These are phyloP conservation scores for Yoshiicerus persimilis DNA, from an alignment of 1,140 invertebrate species.

Conservation along the genomic window DNA sequence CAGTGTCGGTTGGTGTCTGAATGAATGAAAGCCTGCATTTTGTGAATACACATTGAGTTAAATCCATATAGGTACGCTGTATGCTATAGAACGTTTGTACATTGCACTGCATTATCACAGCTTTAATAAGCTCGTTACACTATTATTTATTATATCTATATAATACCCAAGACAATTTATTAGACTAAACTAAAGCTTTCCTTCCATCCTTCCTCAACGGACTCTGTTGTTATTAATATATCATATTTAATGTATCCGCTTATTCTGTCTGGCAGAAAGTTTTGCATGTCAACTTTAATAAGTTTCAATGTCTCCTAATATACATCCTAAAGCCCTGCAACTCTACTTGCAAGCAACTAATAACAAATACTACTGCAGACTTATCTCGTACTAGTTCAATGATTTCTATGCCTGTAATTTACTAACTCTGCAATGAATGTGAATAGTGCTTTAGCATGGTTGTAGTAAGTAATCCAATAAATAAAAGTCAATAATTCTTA, in stretches of 20 bases:
- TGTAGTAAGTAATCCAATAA: no score
- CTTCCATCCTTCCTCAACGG: not conserved
- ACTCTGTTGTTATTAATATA: not conserved
- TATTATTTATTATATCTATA: not conserved
- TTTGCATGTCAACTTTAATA: conserved; percentile 13
- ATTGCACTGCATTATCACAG: not conserved
- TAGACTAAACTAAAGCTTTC: not conserved
- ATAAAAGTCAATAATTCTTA: no score
- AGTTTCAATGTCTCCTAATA: not conserved
- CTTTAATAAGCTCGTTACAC: no score
- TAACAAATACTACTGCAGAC: not conserved
- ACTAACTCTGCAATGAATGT: no score
- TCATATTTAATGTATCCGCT: not conserved
- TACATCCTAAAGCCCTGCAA: not conserved
- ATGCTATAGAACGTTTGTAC: no score
- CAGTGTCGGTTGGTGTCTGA: no score
- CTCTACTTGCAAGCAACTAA: not conserved
- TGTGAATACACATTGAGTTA: not conserved
- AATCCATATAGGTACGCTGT: not conserved
- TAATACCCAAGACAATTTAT: not conserved
- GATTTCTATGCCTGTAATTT: no score
- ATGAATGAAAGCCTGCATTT: no score
- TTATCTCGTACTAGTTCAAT: not conserved
- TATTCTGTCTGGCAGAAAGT: not conserved
- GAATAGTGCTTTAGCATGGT: no score